These are phyloP conservation scores for Eulemur mongoz DNA, from an alignment of 2,797 vertebrate species.

Conservation along the genomic window DNA sequence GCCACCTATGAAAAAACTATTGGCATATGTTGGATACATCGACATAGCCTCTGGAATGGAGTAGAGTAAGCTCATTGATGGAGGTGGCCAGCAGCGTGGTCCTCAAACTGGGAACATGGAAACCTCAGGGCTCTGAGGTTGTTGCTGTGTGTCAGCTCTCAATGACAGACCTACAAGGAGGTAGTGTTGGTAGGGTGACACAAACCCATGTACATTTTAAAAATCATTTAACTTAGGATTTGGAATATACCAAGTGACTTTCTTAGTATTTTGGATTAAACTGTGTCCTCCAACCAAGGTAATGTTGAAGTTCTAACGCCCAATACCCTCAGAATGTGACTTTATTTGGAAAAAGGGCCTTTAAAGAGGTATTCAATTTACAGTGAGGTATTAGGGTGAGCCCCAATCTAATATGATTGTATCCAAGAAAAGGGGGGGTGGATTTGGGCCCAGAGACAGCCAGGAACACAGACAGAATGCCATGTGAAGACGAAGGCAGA, in stretches of 20 bases:
- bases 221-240: not conserved
- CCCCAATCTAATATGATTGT: not conserved
- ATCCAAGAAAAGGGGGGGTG: not conserved
- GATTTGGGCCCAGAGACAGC: not conserved
- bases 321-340: not conserved
- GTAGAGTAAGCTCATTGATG: not conserved
- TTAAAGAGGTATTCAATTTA: not conserved
- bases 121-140: not conserved
- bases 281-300: not conserved
- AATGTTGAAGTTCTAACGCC: not conserved
- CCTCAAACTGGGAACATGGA: not conserved
- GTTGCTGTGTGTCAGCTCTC: not conserved
- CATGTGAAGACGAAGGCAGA: not conserved
- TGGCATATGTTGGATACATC: not conserved
- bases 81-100: rapidly evolving
- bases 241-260: not conserved
- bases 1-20: not conserved
- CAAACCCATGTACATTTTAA: not conserved
- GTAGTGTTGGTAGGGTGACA: not conserved
- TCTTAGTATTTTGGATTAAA: not conserved
- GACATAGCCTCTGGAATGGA: not conserved
- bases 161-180: not conserved
- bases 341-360: not conserved
- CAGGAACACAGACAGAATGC: not conserved
- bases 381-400: not conserved